Evolutionary conservation across 1,140 invertebrate genomes (phyloP), one percentile per base, ranked within the genome.

Genomic region (Cyphomyrmex costatus): DNA sequence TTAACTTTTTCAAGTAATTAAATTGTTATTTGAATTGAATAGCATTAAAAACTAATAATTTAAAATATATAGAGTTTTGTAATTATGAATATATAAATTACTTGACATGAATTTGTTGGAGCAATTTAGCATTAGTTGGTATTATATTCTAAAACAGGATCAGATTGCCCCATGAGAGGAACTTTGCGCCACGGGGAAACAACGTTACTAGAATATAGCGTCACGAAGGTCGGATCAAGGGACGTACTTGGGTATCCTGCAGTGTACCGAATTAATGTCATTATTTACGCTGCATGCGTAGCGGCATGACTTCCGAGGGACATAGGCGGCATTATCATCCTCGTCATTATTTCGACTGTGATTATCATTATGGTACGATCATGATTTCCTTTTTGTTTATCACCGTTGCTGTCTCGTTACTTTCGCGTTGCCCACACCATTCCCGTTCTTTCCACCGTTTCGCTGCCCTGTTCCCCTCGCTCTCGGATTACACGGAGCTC

Each of bases 201-300:
- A 60, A 73, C 36, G 53, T 73, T 68, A 70, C 14, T 33, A 42
- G 49, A 53, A 70, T 80, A 80, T 60, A 73, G 24, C 53, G 51
- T 53, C 46, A 33, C 42, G 46, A 68, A 68, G 63, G 33, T 16
- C 61, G 61, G 79, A 74, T 74, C 79, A 74, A 83, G 53, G 61
- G 51, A 73, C 68, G 66, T 58, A 27, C 49, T 82, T 71, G 53
- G 36, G 27, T 83, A 66, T 85, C 87, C 91, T 77, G 88, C 85
- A 76, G 91, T 86, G 89, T 66, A 63, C 51, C 78, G 78, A 92
- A 93, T 93, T 93, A 92, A 92, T 92, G 83, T 90, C 87, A 90
- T 92, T 93, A 93, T 92, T 92, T 92, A 91, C 90, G 80, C 74
- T 61, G 10, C 63, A 58, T 86, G 82, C 86, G 77, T 77, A 46